Evolutionary conservation across 30 jellyfish, hydroid and myxozoan genomes (phyloP).

Genomic region (Hydractinia echinata): DNA sequence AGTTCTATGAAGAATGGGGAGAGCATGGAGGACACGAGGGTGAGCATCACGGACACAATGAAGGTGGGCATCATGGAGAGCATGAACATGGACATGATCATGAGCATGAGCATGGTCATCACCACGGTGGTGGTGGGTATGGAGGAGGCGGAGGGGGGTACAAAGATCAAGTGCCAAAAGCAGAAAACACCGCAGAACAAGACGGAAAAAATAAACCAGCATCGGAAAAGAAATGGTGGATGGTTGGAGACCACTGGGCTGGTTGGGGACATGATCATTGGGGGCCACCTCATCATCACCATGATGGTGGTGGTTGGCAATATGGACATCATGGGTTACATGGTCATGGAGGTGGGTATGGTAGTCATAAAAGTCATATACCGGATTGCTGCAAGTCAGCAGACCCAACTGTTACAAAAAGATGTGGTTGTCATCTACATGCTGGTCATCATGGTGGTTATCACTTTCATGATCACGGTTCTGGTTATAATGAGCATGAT

Average conservation of each 20-base stretch:
- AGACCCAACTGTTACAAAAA: constrained; percentile 19
- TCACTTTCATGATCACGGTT: constrained; percentile 91
- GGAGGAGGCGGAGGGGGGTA: constrained; percentile 84
- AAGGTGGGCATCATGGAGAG: constrained; percentile 59
- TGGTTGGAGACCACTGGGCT: constrained; percentile 97
- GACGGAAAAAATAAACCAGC: constrained; percentile 11
- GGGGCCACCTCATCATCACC: constrained; percentile 91
- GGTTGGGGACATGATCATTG: constrained; percentile 98
- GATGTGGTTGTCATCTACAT: constrained; percentile 31
- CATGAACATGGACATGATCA: constrained; percentile 75
- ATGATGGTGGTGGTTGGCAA: constrained; percentile 97
- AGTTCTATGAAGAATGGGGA: constrained; percentile 92
- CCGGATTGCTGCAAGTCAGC: constrained; percentile 57
- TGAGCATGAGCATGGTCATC: constrained; percentile 61
- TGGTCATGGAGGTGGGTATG: constrained; percentile 76
- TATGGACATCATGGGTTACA: constrained; percentile 86
- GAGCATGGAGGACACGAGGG: constrained; percentile 92
- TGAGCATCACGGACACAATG: constrained; percentile 72
- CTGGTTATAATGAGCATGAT: constrained; percentile 63
- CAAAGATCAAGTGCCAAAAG: constrained; percentile 47
- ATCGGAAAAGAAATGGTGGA: constrained; percentile 89
- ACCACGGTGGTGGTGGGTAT: constrained; percentile 57
- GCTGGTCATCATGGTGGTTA: constrained; percentile 70
- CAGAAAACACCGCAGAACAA: constrained; percentile 14
- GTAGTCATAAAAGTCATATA: constrained; percentile 50